These are phyloP conservation scores for Saiga tatarica DNA, from an alignment of 2,113 vertebrate species.

Conservation along the genomic window DNA sequence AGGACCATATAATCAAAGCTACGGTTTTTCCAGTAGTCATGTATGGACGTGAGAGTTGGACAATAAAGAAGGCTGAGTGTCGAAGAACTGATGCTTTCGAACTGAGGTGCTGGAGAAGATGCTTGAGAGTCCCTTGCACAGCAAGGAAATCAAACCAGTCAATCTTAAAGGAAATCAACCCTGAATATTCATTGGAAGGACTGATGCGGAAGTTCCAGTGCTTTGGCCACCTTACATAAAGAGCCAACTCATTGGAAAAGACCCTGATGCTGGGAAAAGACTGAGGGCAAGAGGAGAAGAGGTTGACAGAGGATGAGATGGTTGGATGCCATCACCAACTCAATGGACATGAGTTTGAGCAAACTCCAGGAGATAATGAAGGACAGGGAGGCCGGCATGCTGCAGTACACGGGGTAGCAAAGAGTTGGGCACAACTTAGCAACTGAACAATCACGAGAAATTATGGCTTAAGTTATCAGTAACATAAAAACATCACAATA, in stretches of 20 bases:
- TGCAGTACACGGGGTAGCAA: background rate
- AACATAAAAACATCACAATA: background rate
- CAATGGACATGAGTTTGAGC: background rate
- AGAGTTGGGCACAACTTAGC: background rate
- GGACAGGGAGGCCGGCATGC: background rate
- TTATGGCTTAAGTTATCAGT: background rate
- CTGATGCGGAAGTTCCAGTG: background rate
- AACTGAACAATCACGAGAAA: background rate
- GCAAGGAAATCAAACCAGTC: background rate
- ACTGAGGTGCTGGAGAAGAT: background rate
- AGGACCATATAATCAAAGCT: background rate
- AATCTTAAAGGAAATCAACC: background rate
- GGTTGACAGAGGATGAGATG: background rate
- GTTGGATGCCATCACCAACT: background rate
- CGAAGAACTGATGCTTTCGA: background rate
- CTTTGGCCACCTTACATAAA: background rate
- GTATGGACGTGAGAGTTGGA: background rate
- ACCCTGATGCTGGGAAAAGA: background rate
- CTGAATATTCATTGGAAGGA: background rate
- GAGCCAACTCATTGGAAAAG: background rate
- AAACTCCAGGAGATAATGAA: background rate
- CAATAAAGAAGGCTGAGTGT: background rate
- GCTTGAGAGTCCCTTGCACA: background rate
- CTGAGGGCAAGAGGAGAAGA: background rate
- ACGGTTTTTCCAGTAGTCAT: background rate